phyloP scores from a whole-genome alignment of 2,113 vertebrate genomes.

The Hippopotamus amphibius region DNA sequence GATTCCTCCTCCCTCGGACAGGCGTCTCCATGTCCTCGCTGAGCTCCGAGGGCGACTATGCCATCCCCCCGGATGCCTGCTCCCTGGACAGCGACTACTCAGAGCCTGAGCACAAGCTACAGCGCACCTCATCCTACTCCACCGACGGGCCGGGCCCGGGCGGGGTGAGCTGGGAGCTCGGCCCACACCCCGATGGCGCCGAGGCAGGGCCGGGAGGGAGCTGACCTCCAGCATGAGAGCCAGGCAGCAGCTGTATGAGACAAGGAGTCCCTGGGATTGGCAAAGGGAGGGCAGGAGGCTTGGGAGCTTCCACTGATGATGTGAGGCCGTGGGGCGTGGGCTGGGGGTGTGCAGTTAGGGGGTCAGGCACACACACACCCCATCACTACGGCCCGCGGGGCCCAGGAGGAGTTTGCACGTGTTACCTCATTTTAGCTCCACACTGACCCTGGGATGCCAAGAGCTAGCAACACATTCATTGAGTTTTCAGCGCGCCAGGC shows the following conservation, averaged over 20 bases:
- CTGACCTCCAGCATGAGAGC: neutral
- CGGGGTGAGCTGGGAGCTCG: conserved; percentile 45
- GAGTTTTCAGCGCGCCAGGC: neutral
- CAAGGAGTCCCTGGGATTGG: neutral
- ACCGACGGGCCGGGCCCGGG: conserved; percentile 84
- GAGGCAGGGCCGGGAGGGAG: neutral
- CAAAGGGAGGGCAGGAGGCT: neutral
- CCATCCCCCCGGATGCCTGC: conserved; percentile 98
- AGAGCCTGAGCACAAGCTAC: conserved; percentile 96
- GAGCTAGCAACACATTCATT: fast-evolving
- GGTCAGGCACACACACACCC: neutral
- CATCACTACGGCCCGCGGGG: neutral
- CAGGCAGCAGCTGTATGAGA: neutral
- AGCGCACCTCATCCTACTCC: conserved; percentile 93
- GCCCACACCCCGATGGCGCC: fast-evolving
- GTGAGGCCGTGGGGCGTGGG: neutral
- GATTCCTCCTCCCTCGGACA: conserved; percentile 74
- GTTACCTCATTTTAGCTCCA: neutral
- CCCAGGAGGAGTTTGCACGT: neutral
- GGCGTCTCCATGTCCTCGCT: conserved; percentile 97
- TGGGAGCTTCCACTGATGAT: neutral
- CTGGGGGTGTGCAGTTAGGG: neutral
- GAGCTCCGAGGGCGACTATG: conserved; percentile 97
- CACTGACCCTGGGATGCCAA: neutral
- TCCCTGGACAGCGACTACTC: conserved; percentile 96